Evolutionary conservation across 2,113 vertebrate genomes (phyloP).

Genomic region (Rhizomys pruinosus): DNA sequence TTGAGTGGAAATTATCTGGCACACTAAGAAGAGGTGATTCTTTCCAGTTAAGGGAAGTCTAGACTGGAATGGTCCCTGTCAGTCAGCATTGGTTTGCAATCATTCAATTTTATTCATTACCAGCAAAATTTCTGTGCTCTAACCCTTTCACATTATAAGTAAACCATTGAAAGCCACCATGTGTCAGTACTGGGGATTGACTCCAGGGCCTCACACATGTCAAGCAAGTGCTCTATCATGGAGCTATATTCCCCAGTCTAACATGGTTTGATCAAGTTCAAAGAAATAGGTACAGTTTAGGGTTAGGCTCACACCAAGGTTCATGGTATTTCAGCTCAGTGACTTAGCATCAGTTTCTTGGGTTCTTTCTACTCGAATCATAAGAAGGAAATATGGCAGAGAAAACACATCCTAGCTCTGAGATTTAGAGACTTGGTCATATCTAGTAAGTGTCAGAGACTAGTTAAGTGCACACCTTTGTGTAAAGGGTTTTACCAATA

Average conservation of each 20-base stretch:
- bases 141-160: background rate
- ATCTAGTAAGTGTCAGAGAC: background rate
- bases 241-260: background rate
- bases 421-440: background rate
- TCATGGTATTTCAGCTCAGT: background rate
- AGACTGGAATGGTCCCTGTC: no score
- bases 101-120: background rate
- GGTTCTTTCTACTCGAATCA: background rate
- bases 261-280: background rate
- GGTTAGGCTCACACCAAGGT: background rate
- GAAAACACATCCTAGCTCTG: background rate
- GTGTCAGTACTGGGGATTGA: background rate
- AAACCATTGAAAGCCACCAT: background rate
- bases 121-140: background rate
- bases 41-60: background rate
- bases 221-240: background rate
- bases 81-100: background rate
- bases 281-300: background rate
- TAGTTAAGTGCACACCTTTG: background rate
- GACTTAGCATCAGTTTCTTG: background rate
- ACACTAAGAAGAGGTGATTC: background rate
- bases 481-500: background rate
- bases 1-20: background rate
- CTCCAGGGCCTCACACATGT: background rate
- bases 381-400: background rate